These are phyloP conservation scores for Alviniconcha strummeri DNA, from an alignment of 2,888 invertebrate species.

Conservation along the genomic window DNA sequence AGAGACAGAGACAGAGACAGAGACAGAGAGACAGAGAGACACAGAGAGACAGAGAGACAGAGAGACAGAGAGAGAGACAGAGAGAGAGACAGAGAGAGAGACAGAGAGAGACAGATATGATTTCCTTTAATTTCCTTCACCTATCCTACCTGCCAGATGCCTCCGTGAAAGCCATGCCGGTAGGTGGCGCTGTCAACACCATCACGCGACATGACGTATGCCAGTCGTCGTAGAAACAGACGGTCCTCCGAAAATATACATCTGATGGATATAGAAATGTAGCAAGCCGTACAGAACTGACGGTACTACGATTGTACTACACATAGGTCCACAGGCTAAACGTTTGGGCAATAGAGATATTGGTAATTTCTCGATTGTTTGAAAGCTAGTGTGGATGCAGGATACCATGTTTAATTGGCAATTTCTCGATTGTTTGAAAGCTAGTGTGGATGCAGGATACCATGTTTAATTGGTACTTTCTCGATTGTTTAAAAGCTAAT, in stretches of 20 bases:
- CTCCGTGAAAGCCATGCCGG: conserved; percentile 4
- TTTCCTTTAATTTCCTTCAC: too few relatives aligned
- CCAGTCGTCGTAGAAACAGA: conserved; percentile 17
- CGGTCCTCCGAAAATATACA: conserved; percentile 15
- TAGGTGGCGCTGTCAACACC: conserved; percentile 10
- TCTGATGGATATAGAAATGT: not conserved
- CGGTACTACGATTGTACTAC: too few relatives aligned
- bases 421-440: not conserved
- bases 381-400: not conserved
- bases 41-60: too few relatives aligned
- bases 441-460: not conserved
- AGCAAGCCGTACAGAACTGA: too few relatives aligned
- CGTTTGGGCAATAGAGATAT: too few relatives aligned
- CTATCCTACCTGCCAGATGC: conserved; percentile 16
- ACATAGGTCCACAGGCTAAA: not conserved
- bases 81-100: too few relatives aligned
- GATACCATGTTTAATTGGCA: not conserved
- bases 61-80: too few relatives aligned
- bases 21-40: not conserved
- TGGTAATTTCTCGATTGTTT: too few relatives aligned
- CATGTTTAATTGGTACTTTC: not conserved
- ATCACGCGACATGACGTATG: conserved; percentile 24
- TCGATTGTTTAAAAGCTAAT: too few relatives aligned
- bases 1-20: too few relatives aligned
- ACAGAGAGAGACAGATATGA: not conserved